Conservation (phyloP, 2,113 vertebrate genomes). For the Cynocephalus volans region DNA sequence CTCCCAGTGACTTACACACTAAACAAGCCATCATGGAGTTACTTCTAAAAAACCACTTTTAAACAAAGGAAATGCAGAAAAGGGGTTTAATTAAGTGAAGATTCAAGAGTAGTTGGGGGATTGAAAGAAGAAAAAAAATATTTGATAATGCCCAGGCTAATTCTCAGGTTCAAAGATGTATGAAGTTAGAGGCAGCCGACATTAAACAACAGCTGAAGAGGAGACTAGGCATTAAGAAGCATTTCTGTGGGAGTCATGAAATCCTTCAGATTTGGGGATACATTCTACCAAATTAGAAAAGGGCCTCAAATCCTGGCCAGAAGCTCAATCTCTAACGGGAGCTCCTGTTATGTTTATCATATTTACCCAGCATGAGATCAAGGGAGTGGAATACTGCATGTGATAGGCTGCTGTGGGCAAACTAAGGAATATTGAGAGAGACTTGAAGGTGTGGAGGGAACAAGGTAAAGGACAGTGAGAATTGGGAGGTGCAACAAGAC, state of each 20-base stretch:
- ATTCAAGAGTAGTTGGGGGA: slow-evolving; percentile 81
- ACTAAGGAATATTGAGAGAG: slow-evolving; percentile 73
- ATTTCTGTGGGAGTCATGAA: slow-evolving; percentile 77
- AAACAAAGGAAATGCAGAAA: slow-evolving; percentile 65
- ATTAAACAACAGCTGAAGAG: slow-evolving; percentile 80
- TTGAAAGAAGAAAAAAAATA: slow-evolving; percentile 77
- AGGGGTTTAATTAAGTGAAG: slow-evolving; percentile 77
- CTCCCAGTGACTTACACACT: slow-evolving; percentile 69
- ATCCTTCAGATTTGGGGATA: slow-evolving; percentile 79
- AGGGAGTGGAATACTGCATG: slow-evolving; percentile 80
- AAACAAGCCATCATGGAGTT: slow-evolving; percentile 79
- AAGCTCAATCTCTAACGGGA: slow-evolving; percentile 77
- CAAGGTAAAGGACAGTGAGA: slow-evolving; percentile 75
- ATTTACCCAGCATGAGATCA: slow-evolving; percentile 73
- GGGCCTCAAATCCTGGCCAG: slow-evolving; percentile 79
- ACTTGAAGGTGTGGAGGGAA: slow-evolving; percentile 74
- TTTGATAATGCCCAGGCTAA: slow-evolving; percentile 68
- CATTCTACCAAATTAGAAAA: slow-evolving; percentile 72
- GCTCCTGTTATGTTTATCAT: slow-evolving; percentile 71
- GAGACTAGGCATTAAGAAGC: slow-evolving; percentile 83
- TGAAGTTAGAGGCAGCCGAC: slow-evolving; percentile 79
- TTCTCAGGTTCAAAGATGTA: slow-evolving; percentile 73
- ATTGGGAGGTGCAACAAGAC: slow-evolving; percentile 75
- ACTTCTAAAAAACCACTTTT: slow-evolving; percentile 64
- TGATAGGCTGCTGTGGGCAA: slow-evolving; percentile 70